Conservation (phyloP, 2,888 invertebrate genomes). For the Nycteola revayana region DNA sequence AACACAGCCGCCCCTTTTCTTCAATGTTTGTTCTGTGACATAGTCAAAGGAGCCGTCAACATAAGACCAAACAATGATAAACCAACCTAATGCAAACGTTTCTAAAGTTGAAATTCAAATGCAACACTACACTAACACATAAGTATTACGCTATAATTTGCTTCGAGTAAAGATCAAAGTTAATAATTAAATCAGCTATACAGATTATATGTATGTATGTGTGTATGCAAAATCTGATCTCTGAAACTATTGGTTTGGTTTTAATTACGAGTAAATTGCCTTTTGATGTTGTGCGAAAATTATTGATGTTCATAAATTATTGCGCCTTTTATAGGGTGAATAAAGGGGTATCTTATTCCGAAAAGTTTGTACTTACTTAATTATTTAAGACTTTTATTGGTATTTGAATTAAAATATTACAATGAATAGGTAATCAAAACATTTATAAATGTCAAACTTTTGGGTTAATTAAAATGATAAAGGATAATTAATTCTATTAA, state of each 20-base stretch:
- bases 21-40: slow-evolving; percentile 9
- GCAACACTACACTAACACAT: neutral
- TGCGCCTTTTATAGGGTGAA: too few relatives aligned
- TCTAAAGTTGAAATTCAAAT: slow-evolving; percentile 5
- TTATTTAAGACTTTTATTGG: too few relatives aligned
- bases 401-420: too few relatives aligned
- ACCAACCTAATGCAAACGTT: slow-evolving; percentile 2
- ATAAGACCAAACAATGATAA: neutral
- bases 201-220: slow-evolving; percentile 23
- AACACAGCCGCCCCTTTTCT: slow-evolving; percentile 12
- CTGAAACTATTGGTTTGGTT: slow-evolving; percentile 25
- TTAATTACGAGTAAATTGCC: slow-evolving; percentile 25
- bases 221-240: slow-evolving; percentile 17
- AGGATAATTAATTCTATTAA: too few relatives aligned
- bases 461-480: too few relatives aligned
- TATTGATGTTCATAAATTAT: slow-evolving; percentile 3
- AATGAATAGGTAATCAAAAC: too few relatives aligned
- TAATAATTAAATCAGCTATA: slow-evolving; percentile 33
- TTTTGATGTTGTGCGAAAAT: slow-evolving; percentile 20
- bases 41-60: slow-evolving; percentile 24
- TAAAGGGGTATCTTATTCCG: too few relatives aligned
- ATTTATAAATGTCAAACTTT: too few relatives aligned
- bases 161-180: slow-evolving; percentile 27
- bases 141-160: slow-evolving; percentile 17
- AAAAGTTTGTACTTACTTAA: too few relatives aligned